Conservation (phyloP, 2,113 vertebrate species). For the Pteruthius melanotis region DNA sequence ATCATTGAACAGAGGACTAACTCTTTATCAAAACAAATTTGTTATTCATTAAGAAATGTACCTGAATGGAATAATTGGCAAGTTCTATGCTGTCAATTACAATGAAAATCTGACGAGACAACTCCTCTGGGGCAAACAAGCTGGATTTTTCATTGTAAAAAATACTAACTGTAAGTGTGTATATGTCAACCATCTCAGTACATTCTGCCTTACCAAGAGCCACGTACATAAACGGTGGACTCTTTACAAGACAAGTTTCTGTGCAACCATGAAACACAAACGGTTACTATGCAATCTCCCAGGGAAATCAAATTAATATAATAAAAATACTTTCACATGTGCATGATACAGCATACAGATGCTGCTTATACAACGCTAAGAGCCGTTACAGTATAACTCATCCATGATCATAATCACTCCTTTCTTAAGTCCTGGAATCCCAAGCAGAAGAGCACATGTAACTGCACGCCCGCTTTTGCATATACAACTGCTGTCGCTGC, state of each 20-base stretch:
- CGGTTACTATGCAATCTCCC: not conserved
- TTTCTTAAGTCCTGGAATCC: conserved; percentile 57
- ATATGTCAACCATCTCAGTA: not conserved
- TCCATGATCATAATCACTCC: conserved; percentile 6
- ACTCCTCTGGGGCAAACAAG: not conserved
- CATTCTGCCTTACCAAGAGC: not conserved
- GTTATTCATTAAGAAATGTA: not conserved
- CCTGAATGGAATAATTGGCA: not conserved
- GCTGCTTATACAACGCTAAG: conserved; percentile 31
- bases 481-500: conserved; percentile 42
- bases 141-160: not conserved
- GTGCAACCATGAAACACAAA: not conserved
- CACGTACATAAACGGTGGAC: fast-evolving
- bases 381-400: conserved; percentile 33
- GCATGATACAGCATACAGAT: conserved; percentile 48
- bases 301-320: conserved; percentile 31
- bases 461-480: conserved; percentile 27
- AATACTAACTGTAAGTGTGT: not conserved
- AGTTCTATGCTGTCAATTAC: not conserved
- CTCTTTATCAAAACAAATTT: not conserved
- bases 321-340: conserved; percentile 39
- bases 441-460: conserved; percentile 15
- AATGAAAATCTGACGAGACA: not conserved
- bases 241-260: not conserved
- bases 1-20: not conserved